phyloP scores from a whole-genome alignment of 2,888 invertebrate genomes.

The Latheticus oryzae region DNA sequence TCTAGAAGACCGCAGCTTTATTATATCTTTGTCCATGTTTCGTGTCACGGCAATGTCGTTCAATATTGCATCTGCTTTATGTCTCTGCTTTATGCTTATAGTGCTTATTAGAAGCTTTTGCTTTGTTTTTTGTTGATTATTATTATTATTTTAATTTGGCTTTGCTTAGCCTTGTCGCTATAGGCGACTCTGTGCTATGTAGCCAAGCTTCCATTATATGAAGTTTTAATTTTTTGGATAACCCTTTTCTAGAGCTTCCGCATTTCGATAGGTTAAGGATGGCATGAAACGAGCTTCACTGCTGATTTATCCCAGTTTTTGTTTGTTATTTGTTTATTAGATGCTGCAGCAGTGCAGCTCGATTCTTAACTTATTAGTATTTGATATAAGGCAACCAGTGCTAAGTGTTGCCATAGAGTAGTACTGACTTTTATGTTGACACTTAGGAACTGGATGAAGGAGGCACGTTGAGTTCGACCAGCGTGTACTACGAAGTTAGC shows the following conservation, averaged over 20 bases:
- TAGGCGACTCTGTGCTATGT: constrained; percentile 58
- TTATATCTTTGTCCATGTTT: constrained; percentile 56
- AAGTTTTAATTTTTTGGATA: constrained; percentile 60
- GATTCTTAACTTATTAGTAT: constrained; percentile 15
- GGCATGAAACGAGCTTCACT: constrained; percentile 30
- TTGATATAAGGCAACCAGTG: constrained; percentile 56
- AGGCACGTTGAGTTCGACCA: constrained; percentile 62
- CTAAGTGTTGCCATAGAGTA: constrained; percentile 62
- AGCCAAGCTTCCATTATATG: constrained; percentile 57
- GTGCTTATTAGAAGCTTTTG: constrained; percentile 55
- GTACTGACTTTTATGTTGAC: constrained; percentile 60
- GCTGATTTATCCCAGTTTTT: neutral
- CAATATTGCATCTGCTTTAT: constrained; percentile 42
- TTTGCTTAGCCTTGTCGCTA: constrained; percentile 50
- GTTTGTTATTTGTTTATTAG: neutral
- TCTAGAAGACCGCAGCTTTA: constrained; percentile 61
- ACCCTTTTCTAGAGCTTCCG: constrained; percentile 66
- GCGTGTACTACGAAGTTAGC: constrained; percentile 64
- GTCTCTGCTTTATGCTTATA: constrained; percentile 52
- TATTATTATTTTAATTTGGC: constrained; percentile 55
- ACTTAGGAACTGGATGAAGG: constrained; percentile 66
- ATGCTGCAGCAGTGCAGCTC: constrained; percentile 19
- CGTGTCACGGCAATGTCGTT: constrained; percentile 55
- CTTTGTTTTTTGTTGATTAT: constrained; percentile 47
- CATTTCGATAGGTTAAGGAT: constrained; percentile 47